Evolutionary conservation across 2,113 vertebrate genomes (phyloP).

Genomic region (Phalacrocorax brasilianus): DNA sequence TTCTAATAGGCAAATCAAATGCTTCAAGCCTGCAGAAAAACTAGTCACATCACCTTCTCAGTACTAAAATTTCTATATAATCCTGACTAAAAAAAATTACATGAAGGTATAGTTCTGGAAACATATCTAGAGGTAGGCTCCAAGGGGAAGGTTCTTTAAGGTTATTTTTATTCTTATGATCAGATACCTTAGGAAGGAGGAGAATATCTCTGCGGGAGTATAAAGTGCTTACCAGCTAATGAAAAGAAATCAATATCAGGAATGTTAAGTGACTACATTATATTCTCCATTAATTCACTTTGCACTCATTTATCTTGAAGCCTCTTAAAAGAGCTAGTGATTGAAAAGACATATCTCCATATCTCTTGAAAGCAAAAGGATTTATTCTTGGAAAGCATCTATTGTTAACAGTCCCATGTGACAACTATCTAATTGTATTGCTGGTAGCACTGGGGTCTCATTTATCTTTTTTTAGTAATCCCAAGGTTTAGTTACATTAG

Average conservation of each 20-base stretch:
- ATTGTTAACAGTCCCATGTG: neutral
- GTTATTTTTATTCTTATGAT: conserved; percentile 6
- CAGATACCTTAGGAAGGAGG: neutral
- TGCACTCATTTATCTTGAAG: neutral
- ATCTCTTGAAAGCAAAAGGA: neutral
- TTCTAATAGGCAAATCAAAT: neutral
- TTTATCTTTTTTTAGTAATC: neutral
- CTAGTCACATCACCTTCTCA: neutral
- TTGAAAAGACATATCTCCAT: neutral
- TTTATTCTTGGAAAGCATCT: neutral
- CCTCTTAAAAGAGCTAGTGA: neutral
- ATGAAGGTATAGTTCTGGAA: neutral
- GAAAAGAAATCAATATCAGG: neutral
- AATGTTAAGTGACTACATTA: neutral
- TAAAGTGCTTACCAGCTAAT: conserved; percentile 10
- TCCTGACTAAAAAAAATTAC: neutral
- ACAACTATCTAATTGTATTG: neutral
- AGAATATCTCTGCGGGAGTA: neutral
- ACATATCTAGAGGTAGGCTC: neutral
- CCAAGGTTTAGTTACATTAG: neutral
- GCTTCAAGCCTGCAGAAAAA: neutral
- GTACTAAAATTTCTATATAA: neutral
- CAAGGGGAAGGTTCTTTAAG: neutral
- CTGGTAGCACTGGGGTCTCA: neutral
- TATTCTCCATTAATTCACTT: neutral